Evolutionary conservation across 2,113 vertebrate genomes (phyloP).

Genomic region (Gavia stellata): DNA sequence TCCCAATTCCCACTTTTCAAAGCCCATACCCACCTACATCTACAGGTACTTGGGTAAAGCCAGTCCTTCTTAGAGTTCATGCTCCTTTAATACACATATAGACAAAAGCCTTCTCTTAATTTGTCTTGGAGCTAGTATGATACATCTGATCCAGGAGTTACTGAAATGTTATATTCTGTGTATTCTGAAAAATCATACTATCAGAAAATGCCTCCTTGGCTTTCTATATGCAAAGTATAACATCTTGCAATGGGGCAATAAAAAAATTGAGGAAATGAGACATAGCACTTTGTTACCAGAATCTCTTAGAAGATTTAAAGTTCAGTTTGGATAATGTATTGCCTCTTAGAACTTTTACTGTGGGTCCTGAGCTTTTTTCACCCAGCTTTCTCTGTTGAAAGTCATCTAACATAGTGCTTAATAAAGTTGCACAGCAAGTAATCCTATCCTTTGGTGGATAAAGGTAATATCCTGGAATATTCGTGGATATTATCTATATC

Average conservation of each 20-base stretch:
- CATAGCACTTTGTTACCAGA: not conserved
- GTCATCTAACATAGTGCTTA: not conserved
- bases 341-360: not conserved
- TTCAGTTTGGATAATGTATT: not conserved
- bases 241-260: not conserved
- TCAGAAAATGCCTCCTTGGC: not conserved
- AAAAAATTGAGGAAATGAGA: not conserved
- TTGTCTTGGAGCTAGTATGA: not conserved
- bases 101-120: not conserved
- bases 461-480: not conserved
- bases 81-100: not conserved
- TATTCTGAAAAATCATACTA: not conserved
- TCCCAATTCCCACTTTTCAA: not conserved
- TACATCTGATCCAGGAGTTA: not conserved
- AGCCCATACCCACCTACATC: accelerated
- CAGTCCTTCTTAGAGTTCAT: not conserved
- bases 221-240: not conserved
- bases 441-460: not conserved
- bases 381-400: not conserved
- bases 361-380: not conserved
- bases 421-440: not conserved
- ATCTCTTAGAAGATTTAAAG: not conserved
- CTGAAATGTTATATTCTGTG: not conserved
- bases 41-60: not conserved
- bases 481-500: not conserved